Evolutionary conservation across 2,113 vertebrate genomes (phyloP).

Genomic region (western clawed frog (Xenopus tropicalis)): UCB_Xtro_10.0 CM004452.2:51495001-51495500

Average conservation of each 20-base stretch:
- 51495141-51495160: neutral
- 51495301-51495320: conserved; percentile 81
- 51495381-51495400: conserved; percentile 34
- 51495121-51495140: too few species aligned
- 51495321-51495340: conserved; percentile 52
- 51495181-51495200: conserved; percentile 82
- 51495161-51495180: conserved; percentile 80
- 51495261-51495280: conserved; percentile 77
- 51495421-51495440: neutral
- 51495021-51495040: too few species aligned
- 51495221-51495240: conserved; percentile 83
- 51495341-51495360: conserved; percentile 28
- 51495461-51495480: too few species aligned
- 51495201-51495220: conserved; percentile 78
- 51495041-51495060: too few species aligned
- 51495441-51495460: too few species aligned
- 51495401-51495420: rapidly evolving
- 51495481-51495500: too few species aligned
- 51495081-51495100: too few species aligned
- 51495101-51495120: too few species aligned
- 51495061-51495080: too few species aligned
- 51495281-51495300: conserved; percentile 71
- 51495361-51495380: too few species aligned
- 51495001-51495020: too few species aligned
- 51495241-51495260: conserved; percentile 79